Evolutionary conservation across 1,140 invertebrate genomes (phyloP).

Genomic region (Tribolium castaneum): DNA sequence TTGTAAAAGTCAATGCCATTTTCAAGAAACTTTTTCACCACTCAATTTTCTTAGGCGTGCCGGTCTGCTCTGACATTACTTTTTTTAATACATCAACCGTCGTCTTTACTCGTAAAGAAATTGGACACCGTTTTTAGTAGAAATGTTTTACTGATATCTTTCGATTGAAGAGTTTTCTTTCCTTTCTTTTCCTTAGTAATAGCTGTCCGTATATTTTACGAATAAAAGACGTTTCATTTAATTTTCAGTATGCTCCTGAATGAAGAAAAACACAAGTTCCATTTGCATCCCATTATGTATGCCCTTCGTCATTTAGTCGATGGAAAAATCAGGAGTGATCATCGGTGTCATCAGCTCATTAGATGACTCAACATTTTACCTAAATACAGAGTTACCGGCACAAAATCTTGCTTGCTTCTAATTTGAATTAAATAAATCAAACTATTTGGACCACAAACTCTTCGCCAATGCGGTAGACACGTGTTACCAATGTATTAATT

Average conservation of each 20-base stretch:
- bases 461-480: too few relatives aligned
- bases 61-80: slow-evolving; percentile 57
- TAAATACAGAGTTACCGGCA: too few relatives aligned
- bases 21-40: slow-evolving; percentile 56
- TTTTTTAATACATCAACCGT: slow-evolving; percentile 60
- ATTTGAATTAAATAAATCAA: too few relatives aligned
- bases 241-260: slow-evolving; percentile 50
- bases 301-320: background rate
- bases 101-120: slow-evolving; percentile 56
- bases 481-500: too few relatives aligned
- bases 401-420: too few relatives aligned
- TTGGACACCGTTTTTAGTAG: slow-evolving; percentile 56
- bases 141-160: slow-evolving; percentile 56
- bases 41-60: slow-evolving; percentile 58
- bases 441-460: too few relatives aligned
- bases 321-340: too few relatives aligned
- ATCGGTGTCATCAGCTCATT: too few relatives aligned
- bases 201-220: slow-evolving; percentile 51
- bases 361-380: too few relatives aligned
- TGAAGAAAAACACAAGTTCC: slow-evolving; percentile 32
- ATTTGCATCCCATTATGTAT: slow-evolving; percentile 1
- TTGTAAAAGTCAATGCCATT: slow-evolving; percentile 54
- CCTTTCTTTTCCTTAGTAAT: slow-evolving; percentile 39
- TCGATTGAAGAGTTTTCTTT: slow-evolving; percentile 50
- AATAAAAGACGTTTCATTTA: slow-evolving; percentile 58